Conservation (phyloP, 2,888 invertebrate genomes). For the Bibio marci region DNA sequence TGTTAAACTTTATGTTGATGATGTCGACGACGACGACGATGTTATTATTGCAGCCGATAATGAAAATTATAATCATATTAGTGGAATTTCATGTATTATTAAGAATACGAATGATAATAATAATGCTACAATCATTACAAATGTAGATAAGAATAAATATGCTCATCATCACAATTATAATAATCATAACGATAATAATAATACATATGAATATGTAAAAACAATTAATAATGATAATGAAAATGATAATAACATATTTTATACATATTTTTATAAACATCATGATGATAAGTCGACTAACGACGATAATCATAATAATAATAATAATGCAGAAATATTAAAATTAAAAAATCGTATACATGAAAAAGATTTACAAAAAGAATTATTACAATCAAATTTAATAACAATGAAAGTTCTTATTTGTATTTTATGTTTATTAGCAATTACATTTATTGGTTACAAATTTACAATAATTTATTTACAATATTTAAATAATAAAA, state of each 20-base stretch:
- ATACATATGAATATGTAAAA: too few species aligned
- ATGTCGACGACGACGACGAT: not conserved
- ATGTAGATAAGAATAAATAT: not conserved
- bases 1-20: too few species aligned
- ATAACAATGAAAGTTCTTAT: conserved; percentile 18
- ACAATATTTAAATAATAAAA: not conserved
- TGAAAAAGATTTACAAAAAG: conserved; percentile 13
- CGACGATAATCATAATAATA: not conserved
- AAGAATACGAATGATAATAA: not conserved
- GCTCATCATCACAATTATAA: conserved; percentile 1
- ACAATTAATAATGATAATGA: too few species aligned
- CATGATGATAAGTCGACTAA: not conserved
- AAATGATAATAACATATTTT: too few species aligned
- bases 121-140: not conserved
- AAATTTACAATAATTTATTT: conserved; percentile 1
- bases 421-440: conserved; percentile 6
- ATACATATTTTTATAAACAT: not conserved
- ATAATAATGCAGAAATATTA: not conserved
- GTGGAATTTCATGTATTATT: not conserved
- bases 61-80: not conserved
- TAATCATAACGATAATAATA: too few species aligned
- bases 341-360: not conserved
- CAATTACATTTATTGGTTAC: conserved; percentile 3
- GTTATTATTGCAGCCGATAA: too few species aligned
- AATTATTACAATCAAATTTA: conserved; percentile 19